phyloP scores from a whole-genome alignment of 2,797 vertebrate genomes.

The Tragelaphus oryx region DNA sequence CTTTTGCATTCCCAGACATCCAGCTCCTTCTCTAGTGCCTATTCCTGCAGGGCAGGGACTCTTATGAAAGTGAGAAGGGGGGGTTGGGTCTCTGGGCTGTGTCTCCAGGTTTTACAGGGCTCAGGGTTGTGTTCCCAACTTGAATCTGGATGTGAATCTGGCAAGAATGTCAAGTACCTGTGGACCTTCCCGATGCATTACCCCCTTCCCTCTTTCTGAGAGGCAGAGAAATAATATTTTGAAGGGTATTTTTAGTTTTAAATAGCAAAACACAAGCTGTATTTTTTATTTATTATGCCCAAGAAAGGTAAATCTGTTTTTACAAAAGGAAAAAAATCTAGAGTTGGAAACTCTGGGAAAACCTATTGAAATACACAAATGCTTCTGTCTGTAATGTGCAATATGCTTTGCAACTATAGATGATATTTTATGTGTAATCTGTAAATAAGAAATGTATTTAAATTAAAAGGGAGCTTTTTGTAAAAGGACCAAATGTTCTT shows the following conservation, averaged over 20 bases:
- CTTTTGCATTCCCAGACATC: not conserved
- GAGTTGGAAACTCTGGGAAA: constrained; percentile 65
- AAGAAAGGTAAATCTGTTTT: constrained; percentile 57
- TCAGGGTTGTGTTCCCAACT: not conserved
- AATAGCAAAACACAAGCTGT: constrained; percentile 38
- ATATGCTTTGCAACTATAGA: constrained; percentile 74
- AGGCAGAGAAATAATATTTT: constrained; percentile 47
- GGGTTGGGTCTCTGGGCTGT: not conserved
- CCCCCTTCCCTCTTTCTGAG: not conserved
- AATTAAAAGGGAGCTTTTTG: constrained; percentile 72
- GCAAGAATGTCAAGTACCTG: not conserved
- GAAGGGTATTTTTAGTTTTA: constrained; percentile 48
- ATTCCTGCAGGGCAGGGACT: constrained; percentile 32
- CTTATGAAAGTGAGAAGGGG: not conserved
- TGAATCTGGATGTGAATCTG: not conserved
- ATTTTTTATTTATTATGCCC: constrained; percentile 27
- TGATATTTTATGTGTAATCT: constrained; percentile 71
- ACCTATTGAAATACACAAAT: constrained; percentile 55
- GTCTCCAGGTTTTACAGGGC: not conserved
- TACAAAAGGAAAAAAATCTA: constrained; percentile 8
- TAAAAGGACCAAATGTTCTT: constrained; percentile 78
- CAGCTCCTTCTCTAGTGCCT: constrained; percentile 3
- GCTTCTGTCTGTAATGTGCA: constrained; percentile 78
- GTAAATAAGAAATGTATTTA: constrained; percentile 76
- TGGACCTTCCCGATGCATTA: constrained; percentile 17